Percentiles rank a stretch among this genome's conserved stretches.
phyloP scores from a whole-genome alignment of 2,113 vertebrate genomes.

The Nycticorax nycticorax region DNA sequence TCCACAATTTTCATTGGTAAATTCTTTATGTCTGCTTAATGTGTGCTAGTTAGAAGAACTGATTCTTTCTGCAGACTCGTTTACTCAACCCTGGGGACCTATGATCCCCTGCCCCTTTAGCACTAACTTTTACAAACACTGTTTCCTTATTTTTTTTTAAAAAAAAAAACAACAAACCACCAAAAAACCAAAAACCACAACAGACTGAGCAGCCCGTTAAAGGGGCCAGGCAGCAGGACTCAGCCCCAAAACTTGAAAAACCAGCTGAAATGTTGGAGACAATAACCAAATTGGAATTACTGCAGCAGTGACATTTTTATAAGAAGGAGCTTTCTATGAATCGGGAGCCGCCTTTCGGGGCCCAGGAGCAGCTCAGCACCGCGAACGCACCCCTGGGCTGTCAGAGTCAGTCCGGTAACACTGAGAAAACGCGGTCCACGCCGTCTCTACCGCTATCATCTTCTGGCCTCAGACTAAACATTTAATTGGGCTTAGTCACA shows the following conservation, averaged over 20 bases:
- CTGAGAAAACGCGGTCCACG: neutral
- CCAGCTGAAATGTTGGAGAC: neutral
- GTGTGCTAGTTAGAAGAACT: constrained; percentile 60
- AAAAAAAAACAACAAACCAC: neutral
- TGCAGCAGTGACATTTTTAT: neutral
- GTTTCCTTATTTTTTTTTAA: neutral
- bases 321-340: neutral
- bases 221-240: neutral
- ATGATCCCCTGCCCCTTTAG: constrained; percentile 71
- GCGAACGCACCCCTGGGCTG: neutral
- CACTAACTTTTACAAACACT: constrained; percentile 69
- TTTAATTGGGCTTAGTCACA: constrained; percentile 50
- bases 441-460: constrained; percentile 12
- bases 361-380: neutral
- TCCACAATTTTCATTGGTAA: constrained; percentile 64
- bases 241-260: neutral
- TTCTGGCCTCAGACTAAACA: constrained; percentile 54
- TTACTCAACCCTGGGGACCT: constrained; percentile 62
- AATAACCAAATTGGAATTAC: neutral
- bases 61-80: constrained; percentile 72
- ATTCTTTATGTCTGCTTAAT: constrained; percentile 64
- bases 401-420: neutral
- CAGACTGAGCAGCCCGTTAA: neutral
- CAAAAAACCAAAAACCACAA: neutral
- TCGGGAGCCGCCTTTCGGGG: neutral